A percentile compares a stretch with the other conserved stretches of the same genome.
phyloP scores from a whole-genome alignment of 2,797 vertebrate genomes.

The Pelodytes ibericus region DNA sequence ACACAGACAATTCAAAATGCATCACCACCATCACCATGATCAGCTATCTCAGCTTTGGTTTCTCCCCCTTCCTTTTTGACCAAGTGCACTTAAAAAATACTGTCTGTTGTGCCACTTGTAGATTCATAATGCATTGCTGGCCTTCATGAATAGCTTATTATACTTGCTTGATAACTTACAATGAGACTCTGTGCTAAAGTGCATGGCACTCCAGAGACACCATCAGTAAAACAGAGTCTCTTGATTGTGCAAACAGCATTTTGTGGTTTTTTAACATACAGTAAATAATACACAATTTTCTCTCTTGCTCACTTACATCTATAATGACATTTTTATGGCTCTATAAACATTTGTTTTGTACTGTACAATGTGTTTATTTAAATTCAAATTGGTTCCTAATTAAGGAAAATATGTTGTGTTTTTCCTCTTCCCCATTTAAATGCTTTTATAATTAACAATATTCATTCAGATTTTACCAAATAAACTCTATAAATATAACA shows the following conservation, averaged over 20 bases:
- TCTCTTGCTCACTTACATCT: not conserved
- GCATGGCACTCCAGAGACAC: conserved; percentile 22
- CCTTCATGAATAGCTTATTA: conserved; percentile 36
- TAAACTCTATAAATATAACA: too few species aligned
- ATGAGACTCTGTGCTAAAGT: conserved; percentile 33
- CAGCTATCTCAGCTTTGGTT: too few species aligned
- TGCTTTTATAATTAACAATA: too few species aligned
- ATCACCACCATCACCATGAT: too few species aligned
- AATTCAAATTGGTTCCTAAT: not conserved
- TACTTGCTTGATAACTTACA: conserved; percentile 42
- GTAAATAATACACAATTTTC: conserved; percentile 40
- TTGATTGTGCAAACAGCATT: conserved; percentile 18
- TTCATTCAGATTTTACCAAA: too few species aligned
- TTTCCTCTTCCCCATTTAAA: too few species aligned
- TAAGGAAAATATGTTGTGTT: too few species aligned
- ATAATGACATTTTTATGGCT: conserved; percentile 8
- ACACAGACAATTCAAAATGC: too few species aligned
- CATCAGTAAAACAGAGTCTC: conserved; percentile 20
- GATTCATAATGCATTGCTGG: conserved; percentile 25
- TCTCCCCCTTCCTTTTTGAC: not conserved
- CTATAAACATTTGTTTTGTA: conserved; percentile 1
- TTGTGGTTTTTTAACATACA: conserved; percentile 5
- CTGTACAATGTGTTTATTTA: not conserved
- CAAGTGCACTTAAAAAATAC: conserved; percentile 3
- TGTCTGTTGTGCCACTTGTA: conserved; percentile 8